Evolutionary conservation across 1,140 invertebrate species (phyloP), one percentile per base, ranked within the genome.

Genomic region (Scaptomyza pallida): DNA sequence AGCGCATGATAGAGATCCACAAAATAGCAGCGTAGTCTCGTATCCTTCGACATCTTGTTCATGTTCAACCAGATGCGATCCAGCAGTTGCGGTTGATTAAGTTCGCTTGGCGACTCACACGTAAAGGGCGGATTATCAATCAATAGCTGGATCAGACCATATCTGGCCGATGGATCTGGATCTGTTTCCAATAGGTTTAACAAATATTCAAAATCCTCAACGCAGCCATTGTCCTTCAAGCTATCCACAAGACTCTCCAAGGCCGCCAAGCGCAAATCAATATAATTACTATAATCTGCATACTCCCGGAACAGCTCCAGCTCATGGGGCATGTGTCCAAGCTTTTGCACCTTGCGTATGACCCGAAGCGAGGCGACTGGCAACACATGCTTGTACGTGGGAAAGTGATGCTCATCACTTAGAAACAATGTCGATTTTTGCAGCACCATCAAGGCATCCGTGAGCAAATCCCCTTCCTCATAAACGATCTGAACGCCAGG

Each of bases 321-420:
- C 90, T 96, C 74, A 96, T 98, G 0, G 0, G 98, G 98, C 56
- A 99, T 92, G 92, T 99, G 98, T 0, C 98, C 98, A 92, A 96
- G 98, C 92, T 98, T 97, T 92, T 99, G 98, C 69, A 99, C 92
- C 63, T 96, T 96, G 13, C 98, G 93, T 62, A 99, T 96, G 0
- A 97, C 97, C 78, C 96, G 95, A 0, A 99, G 92, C 91, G 98
- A 99, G 61, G 96, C 95, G 5, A 97, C 95, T 3, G 97, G 97
- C 0, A 99, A 96, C 3, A 96, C 96, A 79, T 96, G 96, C 90
- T 98, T 97, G 90, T 99, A 99, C 79, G 97, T 98, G 0, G 98
- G 97, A 35, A 99, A 92, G 61, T 98, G 93, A 92, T 99, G 99
- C 92, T 99, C 98, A 74, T 99, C 92, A 91, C 99, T 99, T 6